These are phyloP conservation scores for Rosalia funebris DNA, from an alignment of 2,888 invertebrate genomes.

Conservation along the genomic window DNA sequence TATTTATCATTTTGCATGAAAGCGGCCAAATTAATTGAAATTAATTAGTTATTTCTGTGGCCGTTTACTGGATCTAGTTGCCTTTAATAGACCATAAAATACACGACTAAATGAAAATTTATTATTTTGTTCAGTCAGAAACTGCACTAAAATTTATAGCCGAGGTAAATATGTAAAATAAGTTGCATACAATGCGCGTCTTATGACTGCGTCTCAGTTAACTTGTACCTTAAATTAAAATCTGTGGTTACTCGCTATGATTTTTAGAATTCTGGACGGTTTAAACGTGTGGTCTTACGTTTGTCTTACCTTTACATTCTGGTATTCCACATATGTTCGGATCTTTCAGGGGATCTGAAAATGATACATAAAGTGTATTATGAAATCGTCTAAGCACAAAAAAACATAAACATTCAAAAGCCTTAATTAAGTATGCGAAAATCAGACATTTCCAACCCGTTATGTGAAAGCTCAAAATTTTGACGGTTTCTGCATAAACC, in stretches of 20 bases:
- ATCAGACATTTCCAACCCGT: no score
- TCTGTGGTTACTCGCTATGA: neutral
- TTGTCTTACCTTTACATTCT: conserved; percentile 72
- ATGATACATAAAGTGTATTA: conserved; percentile 26
- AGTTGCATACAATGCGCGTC: neutral
- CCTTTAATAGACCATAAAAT: neutral
- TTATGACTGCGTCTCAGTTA: neutral
- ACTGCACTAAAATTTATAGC: neutral
- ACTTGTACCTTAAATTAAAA: neutral
- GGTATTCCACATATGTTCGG: conserved; percentile 79
- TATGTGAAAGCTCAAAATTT: no score
- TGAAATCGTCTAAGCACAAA: no score
- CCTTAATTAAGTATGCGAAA: no score
- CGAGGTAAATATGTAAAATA: neutral
- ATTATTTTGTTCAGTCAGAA: neutral
- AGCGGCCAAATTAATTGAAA: neutral
- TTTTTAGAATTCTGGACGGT: no score
- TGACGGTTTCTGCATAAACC: no score
- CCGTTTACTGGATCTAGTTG: neutral
- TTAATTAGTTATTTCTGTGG: neutral
- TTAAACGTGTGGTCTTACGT: no score
- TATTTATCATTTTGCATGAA: conserved; percentile 34
- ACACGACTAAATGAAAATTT: neutral
- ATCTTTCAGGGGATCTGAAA: conserved; percentile 77
- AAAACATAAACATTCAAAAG: no score